A percentile compares a stretch with the other conserved stretches of the same genome.
These are phyloP conservation scores for Limnephilus rhombicus DNA, from an alignment of 2,888 invertebrate species.

Conservation along the genomic window DNA sequence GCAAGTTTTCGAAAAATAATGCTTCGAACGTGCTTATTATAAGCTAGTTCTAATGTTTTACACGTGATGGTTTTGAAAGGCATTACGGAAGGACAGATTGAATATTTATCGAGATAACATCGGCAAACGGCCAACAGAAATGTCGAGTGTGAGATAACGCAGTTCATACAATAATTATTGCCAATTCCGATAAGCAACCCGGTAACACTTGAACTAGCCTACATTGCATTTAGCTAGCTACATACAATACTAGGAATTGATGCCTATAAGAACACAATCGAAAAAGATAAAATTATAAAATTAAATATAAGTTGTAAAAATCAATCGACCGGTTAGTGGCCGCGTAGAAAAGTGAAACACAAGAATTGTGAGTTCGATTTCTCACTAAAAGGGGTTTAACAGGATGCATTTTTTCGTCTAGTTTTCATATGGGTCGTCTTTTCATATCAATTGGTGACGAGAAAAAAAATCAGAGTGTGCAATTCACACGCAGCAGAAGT, in stretches of 20 bases:
- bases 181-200: background rate
- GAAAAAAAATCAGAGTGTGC: no score
- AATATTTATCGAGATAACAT: background rate
- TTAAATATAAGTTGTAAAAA: background rate
- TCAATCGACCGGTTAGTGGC: background rate
- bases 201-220: background rate
- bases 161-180: background rate
- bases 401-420: no score
- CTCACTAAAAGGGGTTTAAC: no score
- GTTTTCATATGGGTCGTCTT: no score
- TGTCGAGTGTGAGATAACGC: background rate
- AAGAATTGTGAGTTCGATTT: no score
- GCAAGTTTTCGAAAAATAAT: background rate
- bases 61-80: background rate
- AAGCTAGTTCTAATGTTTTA: background rate
- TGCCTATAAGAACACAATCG: background rate
- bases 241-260: background rate
- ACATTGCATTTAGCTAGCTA: background rate
- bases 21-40: background rate
- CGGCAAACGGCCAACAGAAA: background rate
- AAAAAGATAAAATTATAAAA: background rate
- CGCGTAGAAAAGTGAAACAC: no score
- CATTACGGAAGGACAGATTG: background rate
- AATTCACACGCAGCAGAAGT: no score
- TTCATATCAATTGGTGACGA: no score